These are phyloP conservation scores for Congeria kusceri DNA, from an alignment of 2,888 invertebrate genomes.

Conservation along the genomic window DNA sequence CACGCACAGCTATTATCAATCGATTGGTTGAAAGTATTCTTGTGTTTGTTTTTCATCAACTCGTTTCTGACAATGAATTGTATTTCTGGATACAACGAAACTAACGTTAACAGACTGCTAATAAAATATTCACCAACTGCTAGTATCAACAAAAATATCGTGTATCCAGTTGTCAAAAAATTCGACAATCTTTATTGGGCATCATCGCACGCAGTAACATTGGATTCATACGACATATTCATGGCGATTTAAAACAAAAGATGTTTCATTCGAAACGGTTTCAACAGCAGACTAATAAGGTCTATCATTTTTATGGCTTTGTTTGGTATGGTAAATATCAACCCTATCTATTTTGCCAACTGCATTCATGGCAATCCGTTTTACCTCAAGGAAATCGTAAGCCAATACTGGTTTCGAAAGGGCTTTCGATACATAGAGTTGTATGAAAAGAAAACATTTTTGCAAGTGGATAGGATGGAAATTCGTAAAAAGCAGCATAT, in stretches of 20 bases:
- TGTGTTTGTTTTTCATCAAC: constrained; percentile 7
- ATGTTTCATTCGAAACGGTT: constrained; percentile 1
- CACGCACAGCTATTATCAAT: neutral
- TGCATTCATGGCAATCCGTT: constrained; percentile 25
- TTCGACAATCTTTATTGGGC: constrained; percentile 27
- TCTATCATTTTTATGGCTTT: constrained; percentile 10
- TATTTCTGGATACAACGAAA: constrained; percentile 17
- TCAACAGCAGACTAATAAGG: constrained; percentile 15
- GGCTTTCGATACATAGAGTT: constrained; percentile 9
- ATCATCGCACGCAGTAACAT: constrained; percentile 3
- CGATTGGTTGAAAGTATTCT: neutral
- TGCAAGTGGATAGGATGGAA: neutral
- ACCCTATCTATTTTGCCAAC: constrained; percentile 12
- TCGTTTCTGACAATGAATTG: constrained; percentile 19
- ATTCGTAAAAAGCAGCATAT: constrained; percentile 22
- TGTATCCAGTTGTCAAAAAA: constrained; percentile 6
- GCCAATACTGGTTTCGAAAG: constrained; percentile 25
- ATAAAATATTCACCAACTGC: constrained; percentile 12
- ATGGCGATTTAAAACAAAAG: neutral
- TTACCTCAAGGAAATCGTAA: constrained; percentile 12
- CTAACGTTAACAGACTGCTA: constrained; percentile 19
- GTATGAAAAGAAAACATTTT: constrained; percentile 10
- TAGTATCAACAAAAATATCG: neutral
- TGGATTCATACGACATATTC: constrained; percentile 11
- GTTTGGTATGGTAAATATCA: constrained; percentile 1